Conservation (phyloP, 2,113 vertebrate species). For the Ardeotis arabs region DNA sequence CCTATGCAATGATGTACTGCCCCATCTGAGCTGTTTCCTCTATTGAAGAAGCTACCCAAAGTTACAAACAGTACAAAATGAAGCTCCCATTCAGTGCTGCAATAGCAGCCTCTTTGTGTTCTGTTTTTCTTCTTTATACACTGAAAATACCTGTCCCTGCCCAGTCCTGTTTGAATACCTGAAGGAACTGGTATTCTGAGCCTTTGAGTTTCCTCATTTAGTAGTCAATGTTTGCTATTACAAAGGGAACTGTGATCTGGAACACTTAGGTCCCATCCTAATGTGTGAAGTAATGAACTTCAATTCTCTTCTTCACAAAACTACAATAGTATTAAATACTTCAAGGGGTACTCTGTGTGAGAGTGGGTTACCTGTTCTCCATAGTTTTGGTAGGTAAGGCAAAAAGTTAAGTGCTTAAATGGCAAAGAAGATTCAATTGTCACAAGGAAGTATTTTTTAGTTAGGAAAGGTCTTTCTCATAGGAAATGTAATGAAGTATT, state of each 20-base stretch:
- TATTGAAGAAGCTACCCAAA: background rate
- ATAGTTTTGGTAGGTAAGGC: background rate
- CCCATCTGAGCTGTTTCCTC: background rate
- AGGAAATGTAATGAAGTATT: background rate
- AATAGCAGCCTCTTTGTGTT: background rate
- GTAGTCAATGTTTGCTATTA: background rate
- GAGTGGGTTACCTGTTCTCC: background rate
- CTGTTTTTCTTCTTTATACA: background rate
- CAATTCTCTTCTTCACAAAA: background rate
- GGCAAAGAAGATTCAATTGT: background rate
- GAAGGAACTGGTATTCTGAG: background rate
- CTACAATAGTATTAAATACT: background rate
- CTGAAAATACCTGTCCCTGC: background rate
- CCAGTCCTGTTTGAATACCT: background rate
- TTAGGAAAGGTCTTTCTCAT: background rate
- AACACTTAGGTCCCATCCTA: background rate
- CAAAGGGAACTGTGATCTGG: background rate
- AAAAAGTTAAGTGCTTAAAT: background rate
- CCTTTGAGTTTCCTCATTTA: background rate
- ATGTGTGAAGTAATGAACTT: background rate
- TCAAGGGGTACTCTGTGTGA: background rate
- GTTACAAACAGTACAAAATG: background rate
- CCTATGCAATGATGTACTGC: background rate
- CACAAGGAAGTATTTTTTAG: background rate
- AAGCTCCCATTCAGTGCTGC: background rate